Evolutionary conservation across 2,113 vertebrate genomes (phyloP).

Genomic region (Halcyon malimbica): DNA sequence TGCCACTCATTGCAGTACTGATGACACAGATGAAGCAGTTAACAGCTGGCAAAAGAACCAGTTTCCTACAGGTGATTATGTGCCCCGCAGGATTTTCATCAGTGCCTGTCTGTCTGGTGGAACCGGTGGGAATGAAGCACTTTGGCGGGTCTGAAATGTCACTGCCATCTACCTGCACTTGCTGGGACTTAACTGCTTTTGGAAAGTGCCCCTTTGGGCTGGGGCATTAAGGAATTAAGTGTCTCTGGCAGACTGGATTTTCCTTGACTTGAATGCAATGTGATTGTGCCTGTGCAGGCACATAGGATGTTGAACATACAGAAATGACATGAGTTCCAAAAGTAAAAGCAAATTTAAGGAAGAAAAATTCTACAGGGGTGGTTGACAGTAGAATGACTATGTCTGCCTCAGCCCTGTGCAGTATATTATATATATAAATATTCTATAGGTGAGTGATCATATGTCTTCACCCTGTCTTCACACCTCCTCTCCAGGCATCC

Average conservation of each 20-base stretch:
- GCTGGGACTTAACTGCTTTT: not conserved
- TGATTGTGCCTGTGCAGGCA: not conserved
- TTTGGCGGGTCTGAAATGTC: not conserved
- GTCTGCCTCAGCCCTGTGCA: not conserved
- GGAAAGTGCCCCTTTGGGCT: not conserved
- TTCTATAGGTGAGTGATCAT: not conserved
- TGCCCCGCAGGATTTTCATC: not conserved
- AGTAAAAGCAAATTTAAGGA: not conserved
- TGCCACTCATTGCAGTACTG: not conserved
- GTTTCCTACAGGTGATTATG: not conserved
- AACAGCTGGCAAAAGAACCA: not conserved
- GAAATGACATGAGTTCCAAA: not conserved
- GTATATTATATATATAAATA: no score
- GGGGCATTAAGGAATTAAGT: not conserved
- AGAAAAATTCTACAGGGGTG: not conserved
- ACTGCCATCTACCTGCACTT: not conserved
- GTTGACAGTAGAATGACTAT: not conserved
- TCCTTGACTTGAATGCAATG: not conserved
- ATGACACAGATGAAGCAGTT: not conserved
- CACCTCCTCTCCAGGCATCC: not conserved
- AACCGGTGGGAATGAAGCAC: not conserved
- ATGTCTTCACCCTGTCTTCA: not conserved
- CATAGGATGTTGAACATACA: rapidly evolving
- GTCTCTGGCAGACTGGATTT: not conserved
- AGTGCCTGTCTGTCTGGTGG: not conserved